Conservation (phyloP, 2,888 invertebrate genomes). For the Pinctada fucata region DNA sequence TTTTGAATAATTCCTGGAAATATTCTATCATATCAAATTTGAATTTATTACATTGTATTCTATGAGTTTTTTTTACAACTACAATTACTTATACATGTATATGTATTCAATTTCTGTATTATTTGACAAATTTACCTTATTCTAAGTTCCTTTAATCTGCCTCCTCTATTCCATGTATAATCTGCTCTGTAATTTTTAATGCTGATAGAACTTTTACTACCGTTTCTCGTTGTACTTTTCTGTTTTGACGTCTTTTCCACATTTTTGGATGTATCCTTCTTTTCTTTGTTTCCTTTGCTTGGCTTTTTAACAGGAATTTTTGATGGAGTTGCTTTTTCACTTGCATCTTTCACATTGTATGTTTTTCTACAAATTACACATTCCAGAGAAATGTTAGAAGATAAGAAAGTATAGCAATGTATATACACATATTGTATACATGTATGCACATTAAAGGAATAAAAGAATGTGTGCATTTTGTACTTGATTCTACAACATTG, state of each 20-base stretch:
- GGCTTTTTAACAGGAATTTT: slow-evolving; percentile 46
- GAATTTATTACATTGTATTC: no score
- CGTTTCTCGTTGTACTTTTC: slow-evolving; percentile 4
- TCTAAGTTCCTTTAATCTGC: slow-evolving; percentile 71
- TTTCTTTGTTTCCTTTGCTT: slow-evolving; percentile 47
- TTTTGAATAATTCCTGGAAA: no score
- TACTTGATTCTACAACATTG: neutral
- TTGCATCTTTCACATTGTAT: slow-evolving; percentile 4
- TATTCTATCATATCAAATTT: no score
- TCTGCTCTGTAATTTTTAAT: slow-evolving; percentile 69
- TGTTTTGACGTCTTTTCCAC: slow-evolving; percentile 10
- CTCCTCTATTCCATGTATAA: slow-evolving; percentile 74
- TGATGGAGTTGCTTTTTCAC: neutral
- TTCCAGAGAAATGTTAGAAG: slow-evolving; percentile 1
- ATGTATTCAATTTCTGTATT: no score
- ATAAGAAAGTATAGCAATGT: neutral
- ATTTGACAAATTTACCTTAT: slow-evolving; percentile 60
- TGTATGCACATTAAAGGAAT: no score
- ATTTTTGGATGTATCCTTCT: slow-evolving; percentile 16
- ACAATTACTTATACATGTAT: no score
- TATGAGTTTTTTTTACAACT: no score
- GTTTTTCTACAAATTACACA: slow-evolving; percentile 6
- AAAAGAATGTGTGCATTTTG: neutral
- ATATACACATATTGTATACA: neutral
- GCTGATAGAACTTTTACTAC: slow-evolving; percentile 42